Evolutionary conservation across 2,797 vertebrate species (phyloP).

Genomic region (Trachurus trachurus): DNA sequence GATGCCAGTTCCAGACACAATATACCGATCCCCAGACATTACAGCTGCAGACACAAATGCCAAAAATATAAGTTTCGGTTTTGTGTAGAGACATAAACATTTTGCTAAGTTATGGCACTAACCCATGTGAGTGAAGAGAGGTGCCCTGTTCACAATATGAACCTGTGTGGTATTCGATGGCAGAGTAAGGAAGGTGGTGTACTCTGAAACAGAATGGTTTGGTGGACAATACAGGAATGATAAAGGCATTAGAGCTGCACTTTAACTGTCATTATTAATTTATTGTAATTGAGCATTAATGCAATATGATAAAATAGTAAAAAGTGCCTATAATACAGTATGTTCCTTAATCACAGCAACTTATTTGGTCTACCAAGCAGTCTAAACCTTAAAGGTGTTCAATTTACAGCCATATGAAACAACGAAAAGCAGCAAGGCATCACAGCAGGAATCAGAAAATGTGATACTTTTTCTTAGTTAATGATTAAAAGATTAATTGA

Average conservation of each 20-base stretch:
- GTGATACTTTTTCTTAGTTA: background rate
- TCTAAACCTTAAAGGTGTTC: no score
- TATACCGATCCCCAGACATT: slow-evolving; percentile 82
- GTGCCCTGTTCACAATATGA: slow-evolving; percentile 88
- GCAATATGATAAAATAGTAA: background rate
- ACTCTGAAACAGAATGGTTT: slow-evolving; percentile 84
- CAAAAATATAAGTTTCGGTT: slow-evolving; percentile 1
- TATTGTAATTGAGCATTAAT: background rate
- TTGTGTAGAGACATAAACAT: slow-evolving; percentile 8
- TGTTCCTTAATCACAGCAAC: background rate
- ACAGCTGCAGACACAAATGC: slow-evolving; percentile 84
- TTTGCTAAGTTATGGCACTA: slow-evolving; percentile 55
- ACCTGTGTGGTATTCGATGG: slow-evolving; percentile 88
- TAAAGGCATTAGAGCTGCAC: no score
- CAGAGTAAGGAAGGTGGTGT: slow-evolving; percentile 91
- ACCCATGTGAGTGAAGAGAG: slow-evolving; percentile 97
- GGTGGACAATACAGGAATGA: background rate
- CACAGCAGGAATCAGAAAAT: background rate
- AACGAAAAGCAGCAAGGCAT: background rate
- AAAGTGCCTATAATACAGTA: background rate
- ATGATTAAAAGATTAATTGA: background rate
- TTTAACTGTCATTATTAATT: rapidly evolving
- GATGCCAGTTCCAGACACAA: slow-evolving; percentile 88
- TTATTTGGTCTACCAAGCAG: no score
- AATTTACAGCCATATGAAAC: no score